These are phyloP conservation scores for Minunthozetes semirufus DNA, from an alignment of 2,888 invertebrate species.

Conservation along the genomic window DNA sequence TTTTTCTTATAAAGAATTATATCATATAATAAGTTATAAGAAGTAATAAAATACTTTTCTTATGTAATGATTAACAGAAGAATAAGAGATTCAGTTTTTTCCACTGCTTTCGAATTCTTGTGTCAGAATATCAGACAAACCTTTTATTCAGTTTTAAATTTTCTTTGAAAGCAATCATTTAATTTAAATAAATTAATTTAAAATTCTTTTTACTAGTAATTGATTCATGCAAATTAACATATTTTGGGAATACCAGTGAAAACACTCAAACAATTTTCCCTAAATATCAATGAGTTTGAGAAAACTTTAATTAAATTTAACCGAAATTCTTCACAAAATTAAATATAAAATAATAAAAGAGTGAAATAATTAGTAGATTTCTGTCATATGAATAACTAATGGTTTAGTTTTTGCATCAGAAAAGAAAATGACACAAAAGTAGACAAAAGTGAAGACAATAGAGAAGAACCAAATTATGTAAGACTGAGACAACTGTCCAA, in stretches of 20 bases:
- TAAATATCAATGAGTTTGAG: too few species aligned
- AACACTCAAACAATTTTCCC: too few species aligned
- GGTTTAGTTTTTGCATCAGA: neutral
- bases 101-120: neutral
- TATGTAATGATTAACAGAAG: neutral
- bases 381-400: neutral
- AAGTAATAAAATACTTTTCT: slow-evolving; percentile 8
- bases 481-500: neutral
- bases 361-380: neutral
- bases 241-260: too few species aligned
- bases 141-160: neutral
- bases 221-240: too few species aligned
- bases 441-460: neutral
- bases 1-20: neutral
- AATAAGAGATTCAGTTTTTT: neutral
- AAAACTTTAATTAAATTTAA: too few species aligned
- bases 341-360: too few species aligned
- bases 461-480: too few species aligned
- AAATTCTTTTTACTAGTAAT: too few species aligned
- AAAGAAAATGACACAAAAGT: slow-evolving; percentile 10
- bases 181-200: too few species aligned
- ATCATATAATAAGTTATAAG: neutral
- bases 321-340: too few species aligned
- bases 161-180: too few species aligned
- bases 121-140: neutral